These are phyloP conservation scores for Tenrec ecaudatus DNA, from an alignment of 2,113 vertebrate species.

Conservation along the genomic window DNA sequence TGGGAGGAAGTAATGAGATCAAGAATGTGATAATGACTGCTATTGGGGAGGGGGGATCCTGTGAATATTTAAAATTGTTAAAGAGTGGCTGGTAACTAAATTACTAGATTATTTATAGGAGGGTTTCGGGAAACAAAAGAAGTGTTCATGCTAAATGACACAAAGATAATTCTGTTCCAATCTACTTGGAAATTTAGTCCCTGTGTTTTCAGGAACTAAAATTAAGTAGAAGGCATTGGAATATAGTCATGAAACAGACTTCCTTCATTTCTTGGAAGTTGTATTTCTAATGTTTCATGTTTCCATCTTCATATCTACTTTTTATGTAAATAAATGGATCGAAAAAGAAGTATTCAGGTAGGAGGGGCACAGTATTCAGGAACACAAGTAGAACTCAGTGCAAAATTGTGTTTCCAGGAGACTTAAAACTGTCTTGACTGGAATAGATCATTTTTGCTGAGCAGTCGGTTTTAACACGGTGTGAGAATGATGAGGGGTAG, in stretches of 20 bases:
- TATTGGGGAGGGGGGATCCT: not conserved
- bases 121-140: conserved; percentile 35
- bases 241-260: conserved; percentile 22
- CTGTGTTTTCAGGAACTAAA: conserved; percentile 4
- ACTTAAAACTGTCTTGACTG: not conserved
- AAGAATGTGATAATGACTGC: conserved; percentile 36
- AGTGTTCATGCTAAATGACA: conserved; percentile 4
- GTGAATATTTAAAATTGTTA: not conserved
- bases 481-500: not conserved
- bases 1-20: conserved; percentile 17
- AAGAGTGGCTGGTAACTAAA: not conserved
- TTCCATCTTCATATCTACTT: not conserved
- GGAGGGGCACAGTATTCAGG: not conserved
- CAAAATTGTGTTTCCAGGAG: not conserved
- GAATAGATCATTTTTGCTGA: conserved; percentile 43
- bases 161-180: not conserved
- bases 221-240: conserved; percentile 41
- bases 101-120: not conserved
- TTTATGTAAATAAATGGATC: not conserved
- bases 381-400: not conserved
- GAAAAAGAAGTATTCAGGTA: not conserved
- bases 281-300: conserved; percentile 35
- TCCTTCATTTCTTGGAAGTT: not conserved
- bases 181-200: not conserved
- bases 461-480: not conserved